A percentile compares a stretch with the other conserved stretches of the same genome.
Conservation (phyloP, 2,888 invertebrate genomes). For the Eupithecia pulchellata region DNA sequence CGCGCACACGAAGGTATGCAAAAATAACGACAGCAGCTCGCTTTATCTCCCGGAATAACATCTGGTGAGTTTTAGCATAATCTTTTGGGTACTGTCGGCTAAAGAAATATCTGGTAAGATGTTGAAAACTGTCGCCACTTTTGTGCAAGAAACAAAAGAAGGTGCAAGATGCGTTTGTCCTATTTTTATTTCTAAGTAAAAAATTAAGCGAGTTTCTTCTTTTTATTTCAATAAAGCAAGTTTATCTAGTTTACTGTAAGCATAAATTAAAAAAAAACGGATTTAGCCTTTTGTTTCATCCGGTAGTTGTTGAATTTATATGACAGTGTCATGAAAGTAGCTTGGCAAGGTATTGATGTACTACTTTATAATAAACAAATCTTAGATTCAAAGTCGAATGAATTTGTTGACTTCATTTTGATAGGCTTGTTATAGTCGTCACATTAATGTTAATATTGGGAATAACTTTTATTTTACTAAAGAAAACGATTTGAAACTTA, state of each 20-base stretch:
- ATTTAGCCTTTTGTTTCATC: neutral
- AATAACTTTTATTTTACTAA: no score
- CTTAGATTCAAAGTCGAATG: neutral
- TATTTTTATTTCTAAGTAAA: neutral
- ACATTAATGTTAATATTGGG: no score
- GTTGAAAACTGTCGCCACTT: neutral
- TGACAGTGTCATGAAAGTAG: no score
- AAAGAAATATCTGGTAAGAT: neutral
- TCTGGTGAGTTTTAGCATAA: slow-evolving; percentile 51
- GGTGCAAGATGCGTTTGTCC: neutral
- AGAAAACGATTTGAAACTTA: no score
- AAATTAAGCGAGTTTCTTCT: neutral
- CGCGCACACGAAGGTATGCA: slow-evolving; percentile 50
- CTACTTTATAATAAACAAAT: neutral
- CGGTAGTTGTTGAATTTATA: no score
- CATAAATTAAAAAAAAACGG: neutral
- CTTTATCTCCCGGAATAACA: slow-evolving; percentile 49
- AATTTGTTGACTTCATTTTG: neutral
- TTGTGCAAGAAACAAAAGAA: neutral
- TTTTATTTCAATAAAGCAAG: neutral
- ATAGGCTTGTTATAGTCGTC: neutral
- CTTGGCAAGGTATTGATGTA: neutral
- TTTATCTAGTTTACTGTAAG: neutral
- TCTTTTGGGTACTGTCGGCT: slow-evolving; percentile 39
- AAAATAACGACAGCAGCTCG: slow-evolving; percentile 52